phyloP scores from a whole-genome alignment of 2,888 invertebrate species.

The Caenorhabditis zanzibari region DNA sequence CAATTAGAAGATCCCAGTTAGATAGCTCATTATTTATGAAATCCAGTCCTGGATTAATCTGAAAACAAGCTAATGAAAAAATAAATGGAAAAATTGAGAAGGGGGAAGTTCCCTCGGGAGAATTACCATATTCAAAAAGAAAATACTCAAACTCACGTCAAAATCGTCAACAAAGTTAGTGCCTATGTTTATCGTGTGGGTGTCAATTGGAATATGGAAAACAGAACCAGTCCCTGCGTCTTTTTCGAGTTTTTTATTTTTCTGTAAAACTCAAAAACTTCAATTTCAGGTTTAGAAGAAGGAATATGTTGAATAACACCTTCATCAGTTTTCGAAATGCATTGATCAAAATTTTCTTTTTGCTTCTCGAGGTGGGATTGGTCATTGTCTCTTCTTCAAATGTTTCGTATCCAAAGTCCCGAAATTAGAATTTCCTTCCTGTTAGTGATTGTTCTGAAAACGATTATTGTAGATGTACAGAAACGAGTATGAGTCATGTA shows the following conservation, averaged over 20 bases:
- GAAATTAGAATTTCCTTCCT: background rate
- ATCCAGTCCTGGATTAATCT: slow-evolving; percentile 14
- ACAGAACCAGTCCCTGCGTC: no score
- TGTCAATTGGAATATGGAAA: no score
- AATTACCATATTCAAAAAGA: background rate
- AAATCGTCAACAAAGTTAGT: background rate
- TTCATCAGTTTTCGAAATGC: background rate
- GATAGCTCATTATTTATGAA: background rate
- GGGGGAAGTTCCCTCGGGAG: background rate
- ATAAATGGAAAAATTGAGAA: background rate
- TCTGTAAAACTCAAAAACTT: no score
- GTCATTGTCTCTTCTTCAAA: background rate
- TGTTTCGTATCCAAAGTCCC: background rate
- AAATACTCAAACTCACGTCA: background rate
- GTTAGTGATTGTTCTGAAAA: background rate
- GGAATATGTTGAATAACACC: background rate
- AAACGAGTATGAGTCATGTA: slow-evolving; percentile 14
- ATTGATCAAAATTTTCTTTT: background rate
- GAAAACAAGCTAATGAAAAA: no score
- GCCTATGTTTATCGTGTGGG: no score
- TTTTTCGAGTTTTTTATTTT: no score
- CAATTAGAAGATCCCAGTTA: background rate
- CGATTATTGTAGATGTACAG: background rate
- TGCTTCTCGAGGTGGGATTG: background rate
- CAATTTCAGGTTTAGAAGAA: no score